Conservation (phyloP, 2,797 vertebrate genomes). For the Monodelphis domestica region DNA sequence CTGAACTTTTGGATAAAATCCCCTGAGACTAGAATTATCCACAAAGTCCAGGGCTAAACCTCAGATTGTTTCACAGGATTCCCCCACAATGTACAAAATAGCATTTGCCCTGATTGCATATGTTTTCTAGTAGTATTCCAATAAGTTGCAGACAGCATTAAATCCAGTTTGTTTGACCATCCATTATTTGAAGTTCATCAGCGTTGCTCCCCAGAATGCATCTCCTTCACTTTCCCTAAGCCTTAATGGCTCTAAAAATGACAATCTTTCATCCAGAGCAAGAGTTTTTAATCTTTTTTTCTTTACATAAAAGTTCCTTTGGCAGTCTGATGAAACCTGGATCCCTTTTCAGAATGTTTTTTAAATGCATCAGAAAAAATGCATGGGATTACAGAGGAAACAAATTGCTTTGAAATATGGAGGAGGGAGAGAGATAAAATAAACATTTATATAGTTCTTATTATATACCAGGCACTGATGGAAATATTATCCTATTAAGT, state of each 20-base stretch:
- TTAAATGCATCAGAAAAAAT: background rate
- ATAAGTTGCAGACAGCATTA: background rate
- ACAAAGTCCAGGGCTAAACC: background rate
- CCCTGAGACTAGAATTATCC: background rate
- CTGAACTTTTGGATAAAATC: background rate
- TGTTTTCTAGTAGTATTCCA: background rate
- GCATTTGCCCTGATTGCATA: background rate
- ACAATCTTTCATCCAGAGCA: background rate
- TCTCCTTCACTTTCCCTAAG: background rate
- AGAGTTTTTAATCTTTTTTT: background rate
- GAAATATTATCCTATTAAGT: background rate
- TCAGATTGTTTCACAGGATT: rapidly evolving
- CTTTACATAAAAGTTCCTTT: background rate
- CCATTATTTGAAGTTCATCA: background rate
- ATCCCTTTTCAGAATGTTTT: background rate
- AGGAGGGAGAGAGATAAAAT: too few species aligned
- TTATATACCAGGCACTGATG: too few species aligned
- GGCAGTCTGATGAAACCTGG: background rate
- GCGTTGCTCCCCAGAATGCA: background rate
- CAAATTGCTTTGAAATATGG: background rate
- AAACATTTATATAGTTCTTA: too few species aligned
- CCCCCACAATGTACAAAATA: background rate
- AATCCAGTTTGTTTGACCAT: background rate
- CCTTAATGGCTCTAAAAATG: background rate
- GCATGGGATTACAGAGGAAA: background rate